phyloP scores from a whole-genome alignment of 2,113 vertebrate genomes.

The Prunella himalayana region DNA sequence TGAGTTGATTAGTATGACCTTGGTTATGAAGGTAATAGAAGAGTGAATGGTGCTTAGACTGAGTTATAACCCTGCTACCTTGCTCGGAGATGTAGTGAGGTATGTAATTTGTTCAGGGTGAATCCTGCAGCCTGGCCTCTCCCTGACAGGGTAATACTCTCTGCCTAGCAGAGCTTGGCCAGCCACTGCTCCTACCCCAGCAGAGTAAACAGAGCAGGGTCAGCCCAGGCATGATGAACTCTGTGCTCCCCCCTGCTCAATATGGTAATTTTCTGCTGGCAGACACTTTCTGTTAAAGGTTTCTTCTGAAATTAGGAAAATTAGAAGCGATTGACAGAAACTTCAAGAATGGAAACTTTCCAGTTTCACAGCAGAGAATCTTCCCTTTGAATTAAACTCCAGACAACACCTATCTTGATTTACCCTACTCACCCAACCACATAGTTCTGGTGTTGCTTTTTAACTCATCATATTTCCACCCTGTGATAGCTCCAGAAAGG shows the following conservation, averaged over 20 bases:
- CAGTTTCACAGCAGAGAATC: neutral
- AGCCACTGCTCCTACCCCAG: constrained; percentile 24
- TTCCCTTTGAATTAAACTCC: neutral
- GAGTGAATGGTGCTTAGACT: constrained; percentile 83
- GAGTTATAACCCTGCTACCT: constrained; percentile 79
- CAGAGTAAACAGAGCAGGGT: constrained; percentile 63
- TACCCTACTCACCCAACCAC: neutral
- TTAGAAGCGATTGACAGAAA: neutral
- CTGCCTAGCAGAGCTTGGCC: constrained; percentile 78
- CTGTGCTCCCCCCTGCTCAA: neutral
- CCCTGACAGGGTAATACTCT: constrained; percentile 77
- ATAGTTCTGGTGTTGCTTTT: neutral
- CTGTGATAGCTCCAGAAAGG: neutral
- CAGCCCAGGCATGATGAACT: constrained; percentile 49
- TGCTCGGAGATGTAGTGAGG: constrained; percentile 62
- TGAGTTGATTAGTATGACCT: constrained; percentile 99
- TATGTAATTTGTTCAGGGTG: constrained; percentile 82
- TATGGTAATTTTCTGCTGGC: neutral
- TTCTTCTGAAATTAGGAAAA: neutral
- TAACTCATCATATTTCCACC: neutral
- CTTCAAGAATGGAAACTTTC: neutral
- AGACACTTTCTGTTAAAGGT: neutral
- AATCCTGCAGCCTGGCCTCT: constrained; percentile 66
- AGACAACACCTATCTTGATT: neutral
- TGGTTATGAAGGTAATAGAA: constrained; percentile 90